Conservation (phyloP, 2,113 vertebrate genomes). For the Petromus typicus region DNA sequence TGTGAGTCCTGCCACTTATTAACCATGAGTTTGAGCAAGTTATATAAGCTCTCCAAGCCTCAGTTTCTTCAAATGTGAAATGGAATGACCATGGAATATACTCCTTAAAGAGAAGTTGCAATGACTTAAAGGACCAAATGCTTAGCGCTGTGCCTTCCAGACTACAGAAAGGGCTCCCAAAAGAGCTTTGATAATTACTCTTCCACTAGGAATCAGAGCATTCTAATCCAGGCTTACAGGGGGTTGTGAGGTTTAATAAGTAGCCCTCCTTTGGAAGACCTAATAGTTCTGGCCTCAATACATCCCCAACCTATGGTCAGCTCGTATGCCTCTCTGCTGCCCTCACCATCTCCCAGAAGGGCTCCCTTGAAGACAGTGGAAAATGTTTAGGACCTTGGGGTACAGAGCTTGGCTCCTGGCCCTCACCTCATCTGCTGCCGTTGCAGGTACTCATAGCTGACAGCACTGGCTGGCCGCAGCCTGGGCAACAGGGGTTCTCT, state of each 20-base stretch:
- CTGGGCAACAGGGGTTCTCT: slow-evolving; percentile 7
- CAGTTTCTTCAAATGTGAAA: neutral
- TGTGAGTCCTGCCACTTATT: neutral
- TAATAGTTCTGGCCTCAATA: neutral
- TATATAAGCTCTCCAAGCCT: neutral
- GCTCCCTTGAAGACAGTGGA: neutral
- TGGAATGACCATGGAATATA: neutral
- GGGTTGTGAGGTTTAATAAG: neutral
- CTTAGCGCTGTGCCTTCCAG: neutral
- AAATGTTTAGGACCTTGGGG: neutral
- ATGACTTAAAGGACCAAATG: neutral
- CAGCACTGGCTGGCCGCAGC: slow-evolving; percentile 45
- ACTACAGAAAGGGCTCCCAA: neutral
- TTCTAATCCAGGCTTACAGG: neutral
- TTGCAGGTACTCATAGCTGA: slow-evolving; percentile 67
- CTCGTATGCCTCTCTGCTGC: neutral
- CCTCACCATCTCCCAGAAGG: accelerated
- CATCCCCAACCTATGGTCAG: neutral
- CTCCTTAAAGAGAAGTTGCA: neutral
- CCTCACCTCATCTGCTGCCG: slow-evolving; percentile 63
- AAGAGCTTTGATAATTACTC: neutral
- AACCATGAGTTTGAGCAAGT: neutral
- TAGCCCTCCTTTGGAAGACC: neutral
- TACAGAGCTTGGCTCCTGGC: accelerated
- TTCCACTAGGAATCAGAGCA: neutral